Evolutionary conservation across 2,797 vertebrate genomes (phyloP).

Genomic region (Anguilla anguilla): DNA sequence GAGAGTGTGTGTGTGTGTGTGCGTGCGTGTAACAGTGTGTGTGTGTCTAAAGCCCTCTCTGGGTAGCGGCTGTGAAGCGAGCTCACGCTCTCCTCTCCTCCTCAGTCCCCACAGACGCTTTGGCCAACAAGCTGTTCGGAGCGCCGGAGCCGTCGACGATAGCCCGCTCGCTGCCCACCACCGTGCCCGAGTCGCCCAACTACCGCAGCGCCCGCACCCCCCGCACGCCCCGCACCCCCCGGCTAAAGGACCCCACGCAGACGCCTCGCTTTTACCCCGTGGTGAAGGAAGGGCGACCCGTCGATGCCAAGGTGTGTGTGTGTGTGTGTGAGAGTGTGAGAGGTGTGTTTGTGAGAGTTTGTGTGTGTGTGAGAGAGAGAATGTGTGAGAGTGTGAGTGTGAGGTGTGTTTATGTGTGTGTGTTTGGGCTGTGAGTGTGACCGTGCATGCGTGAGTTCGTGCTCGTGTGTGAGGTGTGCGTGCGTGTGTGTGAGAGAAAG

Average conservation of each 20-base stretch:
- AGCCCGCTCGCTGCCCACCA: slow-evolving; percentile 92
- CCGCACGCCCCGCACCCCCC: slow-evolving; percentile 91
- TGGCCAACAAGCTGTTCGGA: slow-evolving; percentile 96
- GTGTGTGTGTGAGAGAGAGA: background rate
- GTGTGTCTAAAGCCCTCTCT: too few relatives aligned
- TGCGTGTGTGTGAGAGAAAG: background rate
- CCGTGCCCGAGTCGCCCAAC: slow-evolving; percentile 94
- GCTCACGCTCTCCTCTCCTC: background rate
- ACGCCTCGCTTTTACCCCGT: slow-evolving; percentile 97
- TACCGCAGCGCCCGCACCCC: slow-evolving; percentile 91
- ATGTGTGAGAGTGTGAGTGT: background rate
- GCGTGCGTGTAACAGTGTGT: too few relatives aligned
- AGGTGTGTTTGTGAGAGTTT: background rate
- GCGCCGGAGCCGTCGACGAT: slow-evolving; percentile 89
- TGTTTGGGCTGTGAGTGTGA: background rate
- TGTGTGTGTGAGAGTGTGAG: background rate
- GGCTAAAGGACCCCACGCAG: slow-evolving; percentile 89
- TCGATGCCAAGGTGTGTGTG: slow-evolving; percentile 86
- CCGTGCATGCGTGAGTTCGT: background rate
- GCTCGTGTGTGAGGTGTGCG: background rate
- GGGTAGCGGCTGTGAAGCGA: background rate
- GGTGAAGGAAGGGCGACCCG: slow-evolving; percentile 92
- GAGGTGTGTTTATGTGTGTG: background rate
- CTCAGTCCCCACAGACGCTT: slow-evolving; percentile 90
- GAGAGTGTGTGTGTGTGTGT: background rate